Conservation (phyloP, 1,140 invertebrate species). For the Oncopodura yosiiana region DNA sequence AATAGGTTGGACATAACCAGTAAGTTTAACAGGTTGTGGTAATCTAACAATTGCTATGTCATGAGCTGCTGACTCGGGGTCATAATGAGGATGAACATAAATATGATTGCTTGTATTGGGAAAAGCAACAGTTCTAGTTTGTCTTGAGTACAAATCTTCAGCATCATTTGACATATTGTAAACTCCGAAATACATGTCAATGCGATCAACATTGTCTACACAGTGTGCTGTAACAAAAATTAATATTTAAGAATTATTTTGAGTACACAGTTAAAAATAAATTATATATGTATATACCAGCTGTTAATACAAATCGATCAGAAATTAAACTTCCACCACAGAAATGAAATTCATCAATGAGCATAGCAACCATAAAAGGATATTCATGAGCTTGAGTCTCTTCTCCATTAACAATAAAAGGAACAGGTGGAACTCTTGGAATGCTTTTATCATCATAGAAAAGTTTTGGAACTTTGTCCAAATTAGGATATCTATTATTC, state of each 20-base stretch:
- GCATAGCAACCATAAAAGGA: slow-evolving; percentile 27
- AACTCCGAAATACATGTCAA: slow-evolving; percentile 25
- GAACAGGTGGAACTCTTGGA: background rate
- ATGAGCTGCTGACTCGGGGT: slow-evolving; percentile 15
- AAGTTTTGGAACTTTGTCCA: background rate
- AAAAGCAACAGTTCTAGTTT: slow-evolving; percentile 11
- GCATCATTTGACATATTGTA: slow-evolving; percentile 24
- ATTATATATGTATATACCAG: slow-evolving; percentile 27
- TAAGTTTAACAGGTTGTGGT: slow-evolving; percentile 9
- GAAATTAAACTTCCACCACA: slow-evolving; percentile 26
- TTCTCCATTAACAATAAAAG: slow-evolving; percentile 7
- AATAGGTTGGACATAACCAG: slow-evolving; percentile 27
- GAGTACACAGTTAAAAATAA: background rate
- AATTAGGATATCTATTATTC: background rate
- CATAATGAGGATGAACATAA: slow-evolving; percentile 23
- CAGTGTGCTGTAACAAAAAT: slow-evolving; percentile 1
- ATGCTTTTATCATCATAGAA: background rate
- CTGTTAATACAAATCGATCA: slow-evolving; percentile 19
- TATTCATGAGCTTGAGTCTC: slow-evolving; percentile 12
- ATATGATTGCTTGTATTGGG: slow-evolving; percentile 12
- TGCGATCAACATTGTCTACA: background rate
- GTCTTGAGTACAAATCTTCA: slow-evolving; percentile 21
- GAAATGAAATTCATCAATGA: slow-evolving; percentile 21
- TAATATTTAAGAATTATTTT: background rate
- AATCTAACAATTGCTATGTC: slow-evolving; percentile 29